These are phyloP conservation scores for Odontomachus brunneus DNA, from an alignment of 1,140 invertebrate species.

Conservation along the genomic window DNA sequence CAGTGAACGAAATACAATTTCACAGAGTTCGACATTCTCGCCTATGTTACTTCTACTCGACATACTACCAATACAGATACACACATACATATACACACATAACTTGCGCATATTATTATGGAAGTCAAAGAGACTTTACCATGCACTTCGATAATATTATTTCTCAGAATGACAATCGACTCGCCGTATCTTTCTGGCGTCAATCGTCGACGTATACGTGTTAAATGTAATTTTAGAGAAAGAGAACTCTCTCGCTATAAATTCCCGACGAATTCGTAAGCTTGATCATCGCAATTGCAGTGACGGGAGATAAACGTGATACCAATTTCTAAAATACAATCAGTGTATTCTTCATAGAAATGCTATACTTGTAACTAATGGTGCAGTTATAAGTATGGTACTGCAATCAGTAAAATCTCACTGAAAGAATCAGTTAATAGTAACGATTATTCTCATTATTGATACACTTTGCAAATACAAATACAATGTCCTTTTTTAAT, in stretches of 20 bases:
- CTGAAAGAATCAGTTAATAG: too few relatives aligned
- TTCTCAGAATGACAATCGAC: conserved; percentile 57
- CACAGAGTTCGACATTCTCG: conserved; percentile 65
- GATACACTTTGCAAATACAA: too few relatives aligned
- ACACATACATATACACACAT: conserved; percentile 47
- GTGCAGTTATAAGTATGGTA: too few relatives aligned
- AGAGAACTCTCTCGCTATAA: background rate
- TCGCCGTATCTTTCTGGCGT: conserved; percentile 38
- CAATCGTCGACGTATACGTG: conserved; percentile 17
- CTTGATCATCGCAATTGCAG: background rate
- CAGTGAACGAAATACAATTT: conserved; percentile 57
- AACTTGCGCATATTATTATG: conserved; percentile 52
- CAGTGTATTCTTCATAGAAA: too few relatives aligned
- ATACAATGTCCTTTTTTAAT: too few relatives aligned
- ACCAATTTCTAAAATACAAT: too few relatives aligned
- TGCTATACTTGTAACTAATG: too few relatives aligned
- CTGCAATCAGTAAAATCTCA: too few relatives aligned
- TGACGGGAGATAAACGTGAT: too few relatives aligned
- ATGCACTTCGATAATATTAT: conserved; percentile 60
- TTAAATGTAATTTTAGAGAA: background rate
- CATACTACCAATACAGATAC: background rate
- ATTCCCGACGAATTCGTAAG: background rate
- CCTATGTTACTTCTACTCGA: conserved; percentile 53
- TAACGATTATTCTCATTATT: too few relatives aligned
- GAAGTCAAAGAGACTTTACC: conserved; percentile 40